These are phyloP conservation scores for Lagopus leucura DNA, from an alignment of 2,113 vertebrate genomes.

Conservation along the genomic window DNA sequence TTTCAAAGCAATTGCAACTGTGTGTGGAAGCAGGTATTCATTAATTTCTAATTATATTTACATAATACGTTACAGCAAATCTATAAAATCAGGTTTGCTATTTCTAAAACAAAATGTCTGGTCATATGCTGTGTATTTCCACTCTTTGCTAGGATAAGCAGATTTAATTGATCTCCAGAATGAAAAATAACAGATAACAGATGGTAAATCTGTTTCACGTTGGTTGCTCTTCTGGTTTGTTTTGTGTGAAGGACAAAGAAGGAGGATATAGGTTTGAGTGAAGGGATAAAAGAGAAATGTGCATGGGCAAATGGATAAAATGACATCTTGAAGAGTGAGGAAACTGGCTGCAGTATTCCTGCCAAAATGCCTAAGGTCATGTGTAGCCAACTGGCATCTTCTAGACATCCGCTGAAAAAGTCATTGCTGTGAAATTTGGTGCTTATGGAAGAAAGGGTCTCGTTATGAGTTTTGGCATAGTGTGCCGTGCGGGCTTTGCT, in stretches of 20 bases:
- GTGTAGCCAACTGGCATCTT: not conserved
- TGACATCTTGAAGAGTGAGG: not conserved
- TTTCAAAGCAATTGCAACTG: slow-evolving; percentile 98
- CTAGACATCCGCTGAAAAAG: not conserved
- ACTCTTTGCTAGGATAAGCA: not conserved
- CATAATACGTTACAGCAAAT: not conserved
- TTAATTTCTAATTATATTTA: not conserved
- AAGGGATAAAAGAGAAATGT: not conserved
- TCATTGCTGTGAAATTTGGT: not conserved
- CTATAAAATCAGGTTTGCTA: too few relatives aligned
- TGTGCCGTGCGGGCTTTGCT: not conserved
- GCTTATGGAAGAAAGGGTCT: too few relatives aligned
- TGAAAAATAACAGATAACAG: not conserved
- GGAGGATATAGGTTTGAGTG: not conserved
- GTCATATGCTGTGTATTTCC: not conserved
- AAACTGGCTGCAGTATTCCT: not conserved
- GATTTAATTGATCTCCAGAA: not conserved
- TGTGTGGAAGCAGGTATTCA: slow-evolving; percentile 94
- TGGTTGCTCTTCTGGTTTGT: not conserved
- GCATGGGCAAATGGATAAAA: not conserved
- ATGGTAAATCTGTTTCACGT: not conserved
- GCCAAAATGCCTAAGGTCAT: not conserved
- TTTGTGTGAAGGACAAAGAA: not conserved
- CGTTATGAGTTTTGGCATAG: not conserved
- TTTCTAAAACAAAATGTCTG: not conserved